Conservation (phyloP, 2,888 invertebrate genomes). For the Pachycephus smyrnensis region DNA sequence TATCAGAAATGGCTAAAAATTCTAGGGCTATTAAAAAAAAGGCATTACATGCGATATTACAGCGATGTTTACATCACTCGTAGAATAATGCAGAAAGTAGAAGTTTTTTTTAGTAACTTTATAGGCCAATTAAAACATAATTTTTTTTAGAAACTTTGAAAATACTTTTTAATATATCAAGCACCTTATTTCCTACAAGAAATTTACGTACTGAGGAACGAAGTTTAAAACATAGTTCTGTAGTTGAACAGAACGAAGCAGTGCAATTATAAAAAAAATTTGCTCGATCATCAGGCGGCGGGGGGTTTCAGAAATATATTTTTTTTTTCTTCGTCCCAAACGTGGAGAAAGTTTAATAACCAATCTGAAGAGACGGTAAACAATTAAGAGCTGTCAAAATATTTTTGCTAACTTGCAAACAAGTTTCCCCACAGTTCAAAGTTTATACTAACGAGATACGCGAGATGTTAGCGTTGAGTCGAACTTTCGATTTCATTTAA, state of each 20-base stretch:
- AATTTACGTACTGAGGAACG: neutral
- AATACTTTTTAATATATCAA: neutral
- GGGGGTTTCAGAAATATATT: neutral
- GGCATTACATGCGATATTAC: no score
- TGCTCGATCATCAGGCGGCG: neutral
- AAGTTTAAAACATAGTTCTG: neutral
- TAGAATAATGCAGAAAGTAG: no score
- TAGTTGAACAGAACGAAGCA: neutral
- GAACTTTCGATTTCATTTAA: neutral
- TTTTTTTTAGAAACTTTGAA: neutral
- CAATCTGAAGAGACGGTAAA: neutral
- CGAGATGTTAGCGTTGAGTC: neutral
- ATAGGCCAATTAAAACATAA: neutral
- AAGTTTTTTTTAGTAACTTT: no score
- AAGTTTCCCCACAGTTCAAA: neutral
- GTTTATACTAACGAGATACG: neutral
- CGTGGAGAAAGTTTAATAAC: neutral
- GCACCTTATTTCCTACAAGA: neutral
- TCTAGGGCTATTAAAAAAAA: neutral
- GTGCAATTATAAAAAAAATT: neutral
- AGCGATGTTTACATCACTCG: no score
- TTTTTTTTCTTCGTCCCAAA: neutral
- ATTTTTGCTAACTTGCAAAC: neutral
- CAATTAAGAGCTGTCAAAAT: neutral
- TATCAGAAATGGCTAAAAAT: neutral